These are phyloP conservation scores for Apamea crenata DNA, from an alignment of 2,888 invertebrate genomes.

Conservation along the genomic window DNA sequence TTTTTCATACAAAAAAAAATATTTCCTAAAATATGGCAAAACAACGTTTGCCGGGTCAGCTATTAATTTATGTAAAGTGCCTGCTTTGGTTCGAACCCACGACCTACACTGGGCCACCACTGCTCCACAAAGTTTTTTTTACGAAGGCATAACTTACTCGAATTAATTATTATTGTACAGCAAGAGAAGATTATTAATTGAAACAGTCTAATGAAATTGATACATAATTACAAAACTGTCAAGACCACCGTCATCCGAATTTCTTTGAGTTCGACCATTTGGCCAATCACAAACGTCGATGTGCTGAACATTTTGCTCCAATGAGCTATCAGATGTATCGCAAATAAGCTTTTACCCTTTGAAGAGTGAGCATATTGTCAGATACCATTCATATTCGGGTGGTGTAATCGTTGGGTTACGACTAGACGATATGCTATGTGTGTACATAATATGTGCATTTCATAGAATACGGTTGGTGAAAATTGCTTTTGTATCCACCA, in stretches of 20 bases:
- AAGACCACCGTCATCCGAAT: neutral
- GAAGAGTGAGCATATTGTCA: constrained; percentile 28
- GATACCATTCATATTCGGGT: constrained; percentile 36
- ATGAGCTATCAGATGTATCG: constrained; percentile 15
- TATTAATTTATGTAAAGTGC: too few relatives aligned
- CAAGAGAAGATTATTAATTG: neutral
- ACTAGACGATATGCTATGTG: neutral
- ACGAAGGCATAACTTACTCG: neutral
- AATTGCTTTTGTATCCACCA: constrained; percentile 30
- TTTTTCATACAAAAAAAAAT: too few relatives aligned
- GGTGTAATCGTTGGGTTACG: constrained; percentile 19
- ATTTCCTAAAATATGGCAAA: too few relatives aligned
- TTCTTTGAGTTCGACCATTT: constrained; percentile 18
- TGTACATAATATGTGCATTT: constrained; percentile 11
- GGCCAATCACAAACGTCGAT: neutral
- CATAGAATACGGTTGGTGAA: constrained; percentile 12
- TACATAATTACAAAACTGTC: neutral
- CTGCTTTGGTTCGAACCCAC: too few relatives aligned
- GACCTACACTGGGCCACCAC: too few relatives aligned
- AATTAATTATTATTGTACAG: too few relatives aligned
- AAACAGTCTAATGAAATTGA: neutral
- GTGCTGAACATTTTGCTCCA: neutral
- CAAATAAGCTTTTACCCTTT: constrained; percentile 43
- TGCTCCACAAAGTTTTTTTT: too few relatives aligned
- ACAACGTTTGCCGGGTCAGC: too few relatives aligned